phyloP scores from a whole-genome alignment of 2,888 invertebrate species.

The Nemotelus nigrinus region DNA sequence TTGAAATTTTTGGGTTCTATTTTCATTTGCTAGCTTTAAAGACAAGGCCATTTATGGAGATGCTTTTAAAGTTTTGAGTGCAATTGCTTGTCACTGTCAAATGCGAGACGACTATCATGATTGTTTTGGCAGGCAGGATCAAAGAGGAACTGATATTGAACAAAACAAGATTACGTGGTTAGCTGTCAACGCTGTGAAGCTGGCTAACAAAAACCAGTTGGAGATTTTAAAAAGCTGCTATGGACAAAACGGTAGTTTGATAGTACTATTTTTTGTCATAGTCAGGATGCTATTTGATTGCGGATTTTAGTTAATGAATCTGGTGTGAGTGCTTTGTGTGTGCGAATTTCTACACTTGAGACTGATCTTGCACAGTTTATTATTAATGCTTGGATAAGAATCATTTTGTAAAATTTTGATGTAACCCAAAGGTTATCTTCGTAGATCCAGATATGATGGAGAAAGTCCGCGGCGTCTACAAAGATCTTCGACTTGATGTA shows the following conservation, averaged over 20 bases:
- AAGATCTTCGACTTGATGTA: conserved; percentile 73
- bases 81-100: conserved; percentile 24
- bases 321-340: too few species aligned
- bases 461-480: conserved; percentile 78
- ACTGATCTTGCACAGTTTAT: too few species aligned
- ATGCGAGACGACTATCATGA: conserved; percentile 27
- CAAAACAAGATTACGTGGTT: conserved; percentile 34
- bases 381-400: too few species aligned
- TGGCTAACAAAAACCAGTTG: not conserved
- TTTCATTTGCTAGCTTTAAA: not conserved
- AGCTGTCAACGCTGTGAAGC: conserved; percentile 7
- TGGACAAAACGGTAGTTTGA: conserved; percentile 26
- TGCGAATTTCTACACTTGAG: too few species aligned
- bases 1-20: not conserved
- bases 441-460: conserved; percentile 72
- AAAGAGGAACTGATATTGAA: conserved; percentile 24
- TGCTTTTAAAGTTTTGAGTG: conserved; percentile 10
- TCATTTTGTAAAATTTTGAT: not conserved
- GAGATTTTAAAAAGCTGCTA: conserved; percentile 17
- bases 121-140: not conserved
- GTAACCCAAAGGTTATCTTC: not conserved
- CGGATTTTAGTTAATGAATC: too few species aligned
- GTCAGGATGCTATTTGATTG: too few species aligned
- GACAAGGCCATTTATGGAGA: conserved; percentile 4
- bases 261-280: not conserved